These are phyloP conservation scores for Protaetia brevitarsis DNA, from an alignment of 1,140 invertebrate genomes.

Conservation along the genomic window DNA sequence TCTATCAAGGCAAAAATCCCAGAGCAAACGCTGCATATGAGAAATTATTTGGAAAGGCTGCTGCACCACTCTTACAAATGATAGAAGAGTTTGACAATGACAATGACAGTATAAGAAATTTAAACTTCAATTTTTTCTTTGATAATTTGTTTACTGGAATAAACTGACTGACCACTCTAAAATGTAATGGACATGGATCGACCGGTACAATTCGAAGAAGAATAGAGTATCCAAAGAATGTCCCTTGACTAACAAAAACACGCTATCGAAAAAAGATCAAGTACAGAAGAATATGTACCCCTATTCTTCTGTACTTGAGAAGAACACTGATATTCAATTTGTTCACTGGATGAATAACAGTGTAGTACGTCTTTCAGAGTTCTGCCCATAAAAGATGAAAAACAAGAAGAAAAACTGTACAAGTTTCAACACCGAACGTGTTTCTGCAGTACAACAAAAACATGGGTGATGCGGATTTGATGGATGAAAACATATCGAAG, in stretches of 20 bases:
- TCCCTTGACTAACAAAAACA: conserved; percentile 29
- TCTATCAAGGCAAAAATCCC: conserved; percentile 25
- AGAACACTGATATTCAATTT: not conserved
- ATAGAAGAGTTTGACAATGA: conserved; percentile 32
- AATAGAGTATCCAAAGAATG: conserved; percentile 31
- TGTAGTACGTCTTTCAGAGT: not conserved
- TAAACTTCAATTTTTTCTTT: conserved; percentile 34
- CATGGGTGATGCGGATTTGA: not conserved
- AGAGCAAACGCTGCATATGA: conserved; percentile 26
- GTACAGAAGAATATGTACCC: too few relatives aligned
- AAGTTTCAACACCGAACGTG: not conserved
- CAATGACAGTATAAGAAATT: not conserved
- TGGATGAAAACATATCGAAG: not conserved
- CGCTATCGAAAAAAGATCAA: conserved; percentile 25
- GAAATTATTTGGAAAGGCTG: conserved; percentile 35
- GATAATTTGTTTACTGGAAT: conserved; percentile 39
- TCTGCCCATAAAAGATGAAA: not conserved
- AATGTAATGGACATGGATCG: conserved; percentile 27
- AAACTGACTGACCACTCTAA: conserved; percentile 29
- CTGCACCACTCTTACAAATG: conserved; percentile 34
- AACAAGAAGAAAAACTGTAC: not conserved
- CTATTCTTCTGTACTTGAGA: not conserved
- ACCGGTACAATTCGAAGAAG: conserved; percentile 37
- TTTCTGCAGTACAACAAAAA: conserved; percentile 1
- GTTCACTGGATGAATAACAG: conserved; percentile 24